A percentile compares a stretch with the other conserved stretches of the same genome.
These are phyloP conservation scores for Dufourea novaeangliae DNA, from an alignment of 1,140 invertebrate species.

Conservation along the genomic window DNA sequence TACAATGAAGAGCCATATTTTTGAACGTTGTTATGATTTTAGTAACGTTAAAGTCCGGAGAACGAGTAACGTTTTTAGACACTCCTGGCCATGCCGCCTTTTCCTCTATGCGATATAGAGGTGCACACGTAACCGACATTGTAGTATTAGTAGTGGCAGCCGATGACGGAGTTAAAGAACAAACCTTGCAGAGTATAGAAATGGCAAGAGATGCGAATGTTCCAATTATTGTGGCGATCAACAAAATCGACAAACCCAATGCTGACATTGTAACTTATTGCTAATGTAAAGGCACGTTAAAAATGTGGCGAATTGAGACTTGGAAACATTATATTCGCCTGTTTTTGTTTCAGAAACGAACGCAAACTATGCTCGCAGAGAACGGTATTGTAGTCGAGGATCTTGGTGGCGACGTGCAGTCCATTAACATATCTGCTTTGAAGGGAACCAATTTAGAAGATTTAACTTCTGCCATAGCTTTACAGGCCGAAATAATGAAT, in stretches of 20 bases:
- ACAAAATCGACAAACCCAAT: conserved; percentile 97
- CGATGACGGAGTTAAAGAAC: conserved; percentile 99
- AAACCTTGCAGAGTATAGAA: conserved; percentile 92
- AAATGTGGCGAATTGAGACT: not conserved
- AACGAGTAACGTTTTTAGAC: conserved; percentile 96
- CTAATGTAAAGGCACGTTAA: not conserved
- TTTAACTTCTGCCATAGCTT: conserved; percentile 92
- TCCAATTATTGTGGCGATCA: conserved; percentile 98
- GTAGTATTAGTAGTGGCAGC: conserved; percentile 98
- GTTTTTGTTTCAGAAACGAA: conserved; percentile 84
- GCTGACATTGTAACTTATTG: conserved; percentile 90
- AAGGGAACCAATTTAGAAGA: conserved; percentile 90
- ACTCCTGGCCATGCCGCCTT: conserved; percentile 99
- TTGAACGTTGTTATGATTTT: too few species aligned
- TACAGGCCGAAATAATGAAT: conserved; percentile 94
- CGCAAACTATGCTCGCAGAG: conserved; percentile 88
- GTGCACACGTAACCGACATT: conserved; percentile 96
- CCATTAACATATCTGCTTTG: conserved; percentile 95
- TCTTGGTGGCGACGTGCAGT: conserved; percentile 95
- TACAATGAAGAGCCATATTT: too few species aligned
- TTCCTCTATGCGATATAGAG: conserved; percentile 93
- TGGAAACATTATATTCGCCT: conserved; percentile 17
- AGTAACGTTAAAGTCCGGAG: conserved; percentile 87
- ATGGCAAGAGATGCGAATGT: conserved; percentile 91
- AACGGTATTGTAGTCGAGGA: conserved; percentile 93